A percentile compares a stretch with the other conserved stretches of the same genome.
Conservation (phyloP, 2,797 vertebrate genomes). For the Todus mexicanus region DNA sequence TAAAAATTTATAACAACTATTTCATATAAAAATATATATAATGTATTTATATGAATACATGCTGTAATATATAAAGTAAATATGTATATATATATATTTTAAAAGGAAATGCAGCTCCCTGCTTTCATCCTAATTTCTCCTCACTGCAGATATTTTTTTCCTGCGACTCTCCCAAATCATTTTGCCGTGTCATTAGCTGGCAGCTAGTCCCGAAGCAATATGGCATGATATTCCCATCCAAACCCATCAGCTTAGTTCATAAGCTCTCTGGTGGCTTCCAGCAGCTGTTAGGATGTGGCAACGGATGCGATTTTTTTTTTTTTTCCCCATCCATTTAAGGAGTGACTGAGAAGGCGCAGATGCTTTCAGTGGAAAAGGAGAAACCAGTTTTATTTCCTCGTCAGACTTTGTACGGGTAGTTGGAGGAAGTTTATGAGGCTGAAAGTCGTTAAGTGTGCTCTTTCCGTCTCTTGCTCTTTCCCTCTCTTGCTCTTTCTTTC, state of each 20-base stretch:
- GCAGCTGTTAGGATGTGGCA: background rate
- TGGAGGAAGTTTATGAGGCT: background rate
- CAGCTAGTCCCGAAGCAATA: background rate
- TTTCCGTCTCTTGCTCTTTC: no score
- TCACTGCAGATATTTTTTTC: background rate
- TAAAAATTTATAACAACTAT: no score
- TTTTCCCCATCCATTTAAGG: slow-evolving; percentile 21
- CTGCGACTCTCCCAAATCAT: background rate
- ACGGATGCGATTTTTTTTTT: background rate
- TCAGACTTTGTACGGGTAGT: background rate
- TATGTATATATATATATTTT: background rate
- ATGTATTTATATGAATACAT: background rate
- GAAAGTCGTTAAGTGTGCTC: background rate
- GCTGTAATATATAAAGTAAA: background rate
- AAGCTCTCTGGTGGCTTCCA: background rate
- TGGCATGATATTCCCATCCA: background rate
- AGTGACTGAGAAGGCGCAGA: background rate
- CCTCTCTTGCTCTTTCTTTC: background rate
- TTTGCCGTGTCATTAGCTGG: slow-evolving; percentile 4
- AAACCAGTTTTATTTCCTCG: background rate
- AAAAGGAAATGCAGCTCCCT: background rate
- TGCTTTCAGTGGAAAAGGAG: slow-evolving; percentile 14
- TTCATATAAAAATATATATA: no score
- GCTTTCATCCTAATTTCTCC: background rate
- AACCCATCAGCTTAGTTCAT: background rate